These are phyloP conservation scores for Xyrichtys novacula DNA, from an alignment of 2,797 vertebrate species.

Conservation along the genomic window DNA sequence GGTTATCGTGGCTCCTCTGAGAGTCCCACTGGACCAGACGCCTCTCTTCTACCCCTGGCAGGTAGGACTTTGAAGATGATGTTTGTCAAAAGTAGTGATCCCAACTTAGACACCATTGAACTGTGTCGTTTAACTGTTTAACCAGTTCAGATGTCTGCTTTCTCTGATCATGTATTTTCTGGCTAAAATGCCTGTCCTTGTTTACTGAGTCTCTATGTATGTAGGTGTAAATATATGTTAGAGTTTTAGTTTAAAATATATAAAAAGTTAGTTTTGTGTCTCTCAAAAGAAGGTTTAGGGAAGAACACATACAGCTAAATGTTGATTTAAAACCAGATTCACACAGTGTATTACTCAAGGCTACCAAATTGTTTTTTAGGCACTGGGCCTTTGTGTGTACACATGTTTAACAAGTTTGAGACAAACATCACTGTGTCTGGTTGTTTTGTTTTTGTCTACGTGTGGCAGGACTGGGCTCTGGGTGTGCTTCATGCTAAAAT, in stretches of 20 bases:
- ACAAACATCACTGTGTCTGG: background rate
- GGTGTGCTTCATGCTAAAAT: slow-evolving; percentile 99
- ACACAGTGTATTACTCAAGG: no score
- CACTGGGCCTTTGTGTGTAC: no score
- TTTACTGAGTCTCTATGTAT: no score
- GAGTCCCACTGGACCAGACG: slow-evolving; percentile 96
- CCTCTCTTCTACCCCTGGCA: slow-evolving; percentile 98
- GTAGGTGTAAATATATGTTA: background rate
- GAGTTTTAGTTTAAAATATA: no score
- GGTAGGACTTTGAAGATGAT: slow-evolving; percentile 75
- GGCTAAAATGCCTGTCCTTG: no score
- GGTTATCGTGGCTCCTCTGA: slow-evolving; percentile 93
- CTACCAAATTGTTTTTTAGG: no score
- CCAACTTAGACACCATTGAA: no score
- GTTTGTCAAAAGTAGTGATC: background rate
- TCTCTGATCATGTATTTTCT: background rate
- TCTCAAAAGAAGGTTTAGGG: no score
- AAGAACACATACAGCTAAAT: no score
- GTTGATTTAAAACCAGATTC: no score
- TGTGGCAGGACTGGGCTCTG: slow-evolving; percentile 94
- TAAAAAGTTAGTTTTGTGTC: no score
- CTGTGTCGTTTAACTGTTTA: no score
- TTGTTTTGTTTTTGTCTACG: slow-evolving; percentile 15
- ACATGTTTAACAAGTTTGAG: background rate
- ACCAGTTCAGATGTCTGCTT: background rate